Conservation (phyloP, 2,113 vertebrate genomes). For the Turdus rufiventris region DNA sequence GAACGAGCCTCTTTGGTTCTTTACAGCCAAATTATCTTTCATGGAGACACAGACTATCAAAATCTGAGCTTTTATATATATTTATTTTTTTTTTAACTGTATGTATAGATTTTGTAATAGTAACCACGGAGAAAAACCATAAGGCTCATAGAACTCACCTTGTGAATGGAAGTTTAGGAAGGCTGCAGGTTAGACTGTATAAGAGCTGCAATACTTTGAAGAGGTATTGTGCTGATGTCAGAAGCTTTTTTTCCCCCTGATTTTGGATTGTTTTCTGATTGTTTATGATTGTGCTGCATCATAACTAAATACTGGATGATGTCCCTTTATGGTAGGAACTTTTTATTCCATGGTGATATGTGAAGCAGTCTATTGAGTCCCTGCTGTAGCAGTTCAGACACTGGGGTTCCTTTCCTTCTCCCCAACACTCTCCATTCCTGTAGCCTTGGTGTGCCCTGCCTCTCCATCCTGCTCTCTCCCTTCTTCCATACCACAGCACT, state of each 20-base stretch:
- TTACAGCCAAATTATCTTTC: not conserved
- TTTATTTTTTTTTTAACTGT: not conserved
- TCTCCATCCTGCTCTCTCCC: not conserved
- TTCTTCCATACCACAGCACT: not conserved
- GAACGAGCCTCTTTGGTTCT: not conserved
- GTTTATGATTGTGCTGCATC: not conserved
- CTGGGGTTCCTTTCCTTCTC: not conserved
- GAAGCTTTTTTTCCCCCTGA: rapidly evolving
- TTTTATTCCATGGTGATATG: not conserved
- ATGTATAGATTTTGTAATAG: not conserved
- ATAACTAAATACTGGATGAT: not conserved
- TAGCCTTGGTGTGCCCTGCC: not conserved
- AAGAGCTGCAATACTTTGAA: not conserved
- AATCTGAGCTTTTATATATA: not conserved
- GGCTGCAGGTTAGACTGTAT: not conserved
- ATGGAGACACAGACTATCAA: not conserved
- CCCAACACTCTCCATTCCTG: rapidly evolving
- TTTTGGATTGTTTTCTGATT: not conserved
- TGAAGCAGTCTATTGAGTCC: not conserved
- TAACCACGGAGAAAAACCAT: not conserved
- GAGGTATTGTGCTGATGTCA: not conserved
- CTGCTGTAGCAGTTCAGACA: not conserved
- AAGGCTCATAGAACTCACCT: not conserved
- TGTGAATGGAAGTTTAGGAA: not conserved
- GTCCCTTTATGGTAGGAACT: not conserved